Evolutionary conservation across 2,888 invertebrate species (phyloP).

Genomic region (Ernsta delagoae): DNA sequence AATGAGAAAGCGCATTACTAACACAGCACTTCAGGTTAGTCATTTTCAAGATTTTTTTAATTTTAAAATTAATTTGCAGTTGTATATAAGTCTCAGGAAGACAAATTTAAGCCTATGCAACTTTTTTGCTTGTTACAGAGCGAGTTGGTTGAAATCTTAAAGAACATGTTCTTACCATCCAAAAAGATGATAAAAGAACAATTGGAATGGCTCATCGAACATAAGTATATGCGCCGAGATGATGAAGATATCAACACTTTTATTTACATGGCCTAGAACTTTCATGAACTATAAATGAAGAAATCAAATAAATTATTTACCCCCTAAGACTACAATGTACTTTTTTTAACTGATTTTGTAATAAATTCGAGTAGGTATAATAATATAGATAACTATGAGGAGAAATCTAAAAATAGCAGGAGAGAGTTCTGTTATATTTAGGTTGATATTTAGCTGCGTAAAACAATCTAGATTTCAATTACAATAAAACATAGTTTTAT

Average conservation of each 20-base stretch:
- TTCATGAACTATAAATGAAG: conserved; percentile 53
- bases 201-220: conserved; percentile 99
- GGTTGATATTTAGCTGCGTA: too few species aligned
- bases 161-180: conserved; percentile 99
- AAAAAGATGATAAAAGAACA: conserved; percentile 99
- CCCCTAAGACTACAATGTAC: too few species aligned
- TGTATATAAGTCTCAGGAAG: too few species aligned
- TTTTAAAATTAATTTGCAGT: too few species aligned
- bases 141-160: conserved; percentile 98
- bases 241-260: conserved; percentile 99
- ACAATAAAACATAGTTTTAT: conserved; percentile 19
- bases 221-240: conserved; percentile 98
- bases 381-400: too few species aligned
- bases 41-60: too few species aligned
- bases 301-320: conserved; percentile 69
- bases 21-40: conserved; percentile 94
- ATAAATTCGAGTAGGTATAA: too few species aligned
- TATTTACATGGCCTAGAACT: conserved; percentile 95
- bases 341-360: too few species aligned
- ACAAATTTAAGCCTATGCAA: too few species aligned
- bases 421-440: too few species aligned
- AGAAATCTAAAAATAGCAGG: too few species aligned
- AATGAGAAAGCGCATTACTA: conserved; percentile 97
- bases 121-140: conserved; percentile 80
- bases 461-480: background rate